A percentile compares a stretch with the other conserved stretches of the same genome.
phyloP scores from a whole-genome alignment of 2,888 invertebrate species.

The Urechis unicinctus region DNA sequence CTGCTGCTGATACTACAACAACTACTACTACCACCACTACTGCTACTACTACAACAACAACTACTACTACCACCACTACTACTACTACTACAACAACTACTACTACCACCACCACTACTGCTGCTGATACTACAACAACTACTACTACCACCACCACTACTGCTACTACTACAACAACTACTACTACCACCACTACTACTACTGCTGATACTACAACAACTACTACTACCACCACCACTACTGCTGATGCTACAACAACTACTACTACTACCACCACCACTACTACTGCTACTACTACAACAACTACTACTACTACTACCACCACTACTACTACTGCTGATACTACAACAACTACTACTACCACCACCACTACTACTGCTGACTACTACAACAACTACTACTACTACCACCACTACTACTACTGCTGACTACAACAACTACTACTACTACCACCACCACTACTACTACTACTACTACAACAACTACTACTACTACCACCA shows the following conservation, averaged over 20 bases:
- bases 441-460: not conserved
- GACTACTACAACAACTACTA: not conserved
- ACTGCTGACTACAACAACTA: not conserved
- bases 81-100: not conserved
- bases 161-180: too few relatives aligned
- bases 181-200: not conserved
- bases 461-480: not conserved
- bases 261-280: not conserved
- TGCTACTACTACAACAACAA: not conserved
- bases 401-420: conserved; percentile 1
- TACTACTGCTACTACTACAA: not conserved
- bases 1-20: too few relatives aligned
- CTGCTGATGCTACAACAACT: too few relatives aligned
- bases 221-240: not conserved
- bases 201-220: too few relatives aligned
- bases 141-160: too few relatives aligned
- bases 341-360: too few relatives aligned
- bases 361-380: not conserved
- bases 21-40: not conserved
- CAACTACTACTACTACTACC: conserved; percentile 2
- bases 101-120: too few relatives aligned
- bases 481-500: not conserved
- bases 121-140: too few relatives aligned
- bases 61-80: not conserved
- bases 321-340: too few relatives aligned